A percentile compares a stretch with the other conserved stretches of the same genome.
Evolutionary conservation across 2,888 invertebrate species (phyloP).

Genomic region (Macroteleia sp.): DNA sequence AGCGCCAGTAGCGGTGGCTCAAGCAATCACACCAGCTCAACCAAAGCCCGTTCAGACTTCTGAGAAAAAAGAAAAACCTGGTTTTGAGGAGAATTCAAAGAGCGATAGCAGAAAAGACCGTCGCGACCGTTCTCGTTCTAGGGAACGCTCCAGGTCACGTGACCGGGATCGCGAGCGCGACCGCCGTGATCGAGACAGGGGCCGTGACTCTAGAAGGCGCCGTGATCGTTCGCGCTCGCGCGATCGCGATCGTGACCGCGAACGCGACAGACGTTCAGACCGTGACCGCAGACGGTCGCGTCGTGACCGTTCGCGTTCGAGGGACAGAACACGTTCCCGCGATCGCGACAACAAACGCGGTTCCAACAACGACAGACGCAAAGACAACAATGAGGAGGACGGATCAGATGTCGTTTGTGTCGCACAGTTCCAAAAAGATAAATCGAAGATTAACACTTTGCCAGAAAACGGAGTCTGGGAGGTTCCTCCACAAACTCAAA

Average conservation of each 20-base stretch:
- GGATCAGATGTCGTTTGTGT: slow-evolving; percentile 80
- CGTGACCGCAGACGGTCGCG: slow-evolving; percentile 85
- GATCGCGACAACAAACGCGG: slow-evolving; percentile 83
- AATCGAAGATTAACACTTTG: slow-evolving; percentile 57
- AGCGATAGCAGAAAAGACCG: slow-evolving; percentile 74
- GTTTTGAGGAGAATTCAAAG: slow-evolving; percentile 11
- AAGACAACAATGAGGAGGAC: slow-evolving; percentile 75
- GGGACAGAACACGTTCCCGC: slow-evolving; percentile 85
- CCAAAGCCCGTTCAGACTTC: slow-evolving; percentile 71
- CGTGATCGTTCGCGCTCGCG: slow-evolving; percentile 84
- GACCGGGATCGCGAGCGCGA: slow-evolving; percentile 83
- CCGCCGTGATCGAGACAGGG: slow-evolving; percentile 84
- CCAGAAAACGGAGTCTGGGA: slow-evolving; percentile 81
- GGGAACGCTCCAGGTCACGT: slow-evolving; percentile 84
- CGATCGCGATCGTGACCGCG: slow-evolving; percentile 82
- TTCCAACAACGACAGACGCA: slow-evolving; percentile 69
- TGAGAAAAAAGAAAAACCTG: slow-evolving; percentile 73
- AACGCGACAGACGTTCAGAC: slow-evolving; percentile 83
- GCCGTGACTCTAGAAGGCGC: slow-evolving; percentile 85
- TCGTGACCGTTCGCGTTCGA: slow-evolving; percentile 85
- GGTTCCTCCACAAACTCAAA: slow-evolving; percentile 80
- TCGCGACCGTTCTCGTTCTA: slow-evolving; percentile 85
- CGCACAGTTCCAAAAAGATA: slow-evolving; percentile 80
- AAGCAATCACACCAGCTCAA: slow-evolving; percentile 70
- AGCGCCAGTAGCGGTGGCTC: slow-evolving; percentile 79